phyloP scores from a whole-genome alignment of 2,888 invertebrate genomes.

The Darwinula stevensoni region DNA sequence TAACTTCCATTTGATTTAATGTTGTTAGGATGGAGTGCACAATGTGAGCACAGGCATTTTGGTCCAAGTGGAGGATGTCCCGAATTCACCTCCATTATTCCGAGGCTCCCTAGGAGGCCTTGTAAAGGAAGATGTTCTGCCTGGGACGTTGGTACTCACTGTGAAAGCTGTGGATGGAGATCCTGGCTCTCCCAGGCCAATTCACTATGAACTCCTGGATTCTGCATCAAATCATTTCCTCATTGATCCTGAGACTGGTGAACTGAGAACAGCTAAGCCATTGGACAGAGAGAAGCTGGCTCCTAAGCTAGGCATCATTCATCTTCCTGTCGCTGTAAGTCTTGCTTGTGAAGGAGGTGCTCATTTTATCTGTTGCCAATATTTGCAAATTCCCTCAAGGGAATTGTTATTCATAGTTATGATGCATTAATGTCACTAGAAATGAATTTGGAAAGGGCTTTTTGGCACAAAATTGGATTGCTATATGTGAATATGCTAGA shows the following conservation, averaged over 20 bases:
- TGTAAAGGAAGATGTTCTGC: neutral
- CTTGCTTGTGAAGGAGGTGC: no score
- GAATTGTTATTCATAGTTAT: no score
- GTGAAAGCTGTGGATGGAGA: constrained; percentile 59
- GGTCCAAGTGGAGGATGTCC: neutral
- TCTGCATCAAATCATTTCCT: constrained; percentile 24
- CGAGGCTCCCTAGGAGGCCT: neutral
- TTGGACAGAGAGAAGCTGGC: constrained; percentile 50
- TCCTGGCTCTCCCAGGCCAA: constrained; percentile 42
- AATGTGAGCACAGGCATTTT: neutral
- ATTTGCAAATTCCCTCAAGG: no score
- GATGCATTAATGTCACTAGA: no score
- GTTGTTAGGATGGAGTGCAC: constrained; percentile 1
- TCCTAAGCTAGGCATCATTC: constrained; percentile 37
- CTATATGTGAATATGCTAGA: no score
- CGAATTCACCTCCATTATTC: neutral
- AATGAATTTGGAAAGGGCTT: no score
- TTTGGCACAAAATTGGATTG: no score
- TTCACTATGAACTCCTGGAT: constrained; percentile 34
- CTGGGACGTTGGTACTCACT: constrained; percentile 15
- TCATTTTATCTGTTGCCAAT: no score
- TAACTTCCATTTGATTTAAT: no score
- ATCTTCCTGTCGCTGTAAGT: constrained; percentile 27
- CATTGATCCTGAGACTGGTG: constrained; percentile 43
- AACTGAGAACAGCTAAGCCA: constrained; percentile 48